Evolutionary conservation across 2,113 vertebrate species (phyloP).

Genomic region (Spheniscus mendiculus): DNA sequence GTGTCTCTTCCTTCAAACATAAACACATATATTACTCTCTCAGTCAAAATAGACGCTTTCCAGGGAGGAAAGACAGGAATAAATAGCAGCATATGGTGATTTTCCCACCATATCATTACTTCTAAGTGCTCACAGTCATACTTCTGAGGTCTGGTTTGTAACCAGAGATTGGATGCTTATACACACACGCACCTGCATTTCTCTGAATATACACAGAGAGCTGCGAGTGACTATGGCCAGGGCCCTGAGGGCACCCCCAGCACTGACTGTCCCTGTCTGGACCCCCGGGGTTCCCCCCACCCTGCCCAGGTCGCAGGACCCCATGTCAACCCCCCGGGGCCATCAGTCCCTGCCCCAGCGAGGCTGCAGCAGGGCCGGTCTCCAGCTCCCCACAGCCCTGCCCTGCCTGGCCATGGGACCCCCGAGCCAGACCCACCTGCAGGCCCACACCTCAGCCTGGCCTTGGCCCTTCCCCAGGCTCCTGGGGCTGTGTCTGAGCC

Average conservation of each 20-base stretch:
- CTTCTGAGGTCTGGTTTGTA: neutral
- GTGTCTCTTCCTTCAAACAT: conserved; percentile 23
- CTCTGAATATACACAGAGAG: neutral
- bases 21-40: neutral
- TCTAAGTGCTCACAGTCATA: neutral
- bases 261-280: neutral
- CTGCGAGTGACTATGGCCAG: neutral
- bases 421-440: neutral
- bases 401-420: neutral
- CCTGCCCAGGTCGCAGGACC: neutral
- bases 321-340: neutral
- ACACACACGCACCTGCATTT: neutral
- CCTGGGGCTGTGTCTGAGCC: neutral
- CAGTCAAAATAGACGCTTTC: conserved; percentile 11
- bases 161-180: neutral
- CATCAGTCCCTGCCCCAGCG: neutral
- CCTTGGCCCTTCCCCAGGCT: neutral
- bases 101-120: neutral
- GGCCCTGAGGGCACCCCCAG: neutral
- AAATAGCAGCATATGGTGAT: neutral
- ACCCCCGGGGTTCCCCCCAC: accelerated
- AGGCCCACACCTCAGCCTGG: neutral
- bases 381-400: neutral
- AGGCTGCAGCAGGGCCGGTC: accelerated
- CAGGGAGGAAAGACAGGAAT: neutral